Conservation (phyloP, 2,888 invertebrate genomes). For the Xylophagus ater region DNA sequence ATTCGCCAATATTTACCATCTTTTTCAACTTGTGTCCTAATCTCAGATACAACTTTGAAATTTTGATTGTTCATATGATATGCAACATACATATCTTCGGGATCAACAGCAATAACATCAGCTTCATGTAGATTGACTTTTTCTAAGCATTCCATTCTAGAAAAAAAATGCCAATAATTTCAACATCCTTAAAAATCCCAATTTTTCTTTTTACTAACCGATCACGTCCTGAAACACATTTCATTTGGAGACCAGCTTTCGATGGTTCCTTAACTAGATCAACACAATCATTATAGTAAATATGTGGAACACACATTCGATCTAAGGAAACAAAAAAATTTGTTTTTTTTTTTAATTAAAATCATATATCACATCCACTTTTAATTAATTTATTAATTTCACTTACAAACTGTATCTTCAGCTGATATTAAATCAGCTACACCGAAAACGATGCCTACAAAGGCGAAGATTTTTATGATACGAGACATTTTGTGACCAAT, state of each 20-base stretch:
- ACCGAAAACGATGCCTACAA: slow-evolving; percentile 4
- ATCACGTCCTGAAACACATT: slow-evolving; percentile 62
- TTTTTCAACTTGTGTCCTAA: slow-evolving; percentile 64
- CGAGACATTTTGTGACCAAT: slow-evolving; percentile 7
- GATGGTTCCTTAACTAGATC: slow-evolving; percentile 40
- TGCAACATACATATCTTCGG: slow-evolving; percentile 81
- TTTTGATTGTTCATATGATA: slow-evolving; percentile 59
- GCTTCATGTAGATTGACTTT: slow-evolving; percentile 65
- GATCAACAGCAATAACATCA: slow-evolving; percentile 72
- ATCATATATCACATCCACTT: not conserved
- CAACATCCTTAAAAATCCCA: too few species aligned
- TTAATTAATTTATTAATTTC: not conserved
- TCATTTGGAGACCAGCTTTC: slow-evolving; percentile 44
- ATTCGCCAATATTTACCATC: slow-evolving; percentile 57
- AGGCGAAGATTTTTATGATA: slow-evolving; percentile 1
- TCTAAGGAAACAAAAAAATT: slow-evolving; percentile 39
- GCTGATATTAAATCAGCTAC: not conserved
- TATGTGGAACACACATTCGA: slow-evolving; percentile 63
- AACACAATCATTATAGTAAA: slow-evolving; percentile 50
- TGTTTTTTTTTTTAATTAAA: not conserved
- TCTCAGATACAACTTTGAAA: slow-evolving; percentile 64
- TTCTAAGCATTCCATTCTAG: slow-evolving; percentile 61
- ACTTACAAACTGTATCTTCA: slow-evolving; percentile 6
- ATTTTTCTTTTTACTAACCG: slow-evolving; percentile 40
- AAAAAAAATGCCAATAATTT: slow-evolving; percentile 13